Base-by-base conservation (phyloP, 2,113 vertebrate species). In the Etheostoma cragini region DNA sequence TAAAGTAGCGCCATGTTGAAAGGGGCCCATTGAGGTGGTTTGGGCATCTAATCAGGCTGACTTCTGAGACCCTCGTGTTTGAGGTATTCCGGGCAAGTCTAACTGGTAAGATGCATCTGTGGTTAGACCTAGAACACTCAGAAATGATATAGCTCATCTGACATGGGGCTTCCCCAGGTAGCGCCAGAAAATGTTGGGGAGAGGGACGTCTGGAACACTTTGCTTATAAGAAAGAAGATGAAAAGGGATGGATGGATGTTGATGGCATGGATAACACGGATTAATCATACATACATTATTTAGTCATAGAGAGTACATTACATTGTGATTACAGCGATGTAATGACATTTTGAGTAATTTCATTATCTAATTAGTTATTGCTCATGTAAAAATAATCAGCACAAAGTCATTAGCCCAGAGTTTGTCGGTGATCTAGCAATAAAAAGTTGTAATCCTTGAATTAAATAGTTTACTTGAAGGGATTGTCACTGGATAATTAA, bases 211-310 rank as follows among this genome's bases (percentile, higher is more conserved):
- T 21, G 49, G 49, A 50, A 50, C 21, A 50, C 49, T 50, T 17
- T 17, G 49, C 49, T 21, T 19, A 19, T 50, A 42, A 42, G 38
- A 42, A 42, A 11, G 10, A 42, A 42, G 38, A 42, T 42, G 38
- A 42, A 42, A 42, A 42, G 49, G 17, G 49, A 50, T 50, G 49
- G 49, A 50, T 50, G 16, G 17, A 16, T 45, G 50, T 17, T 45
- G 13, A 73, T 22, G 12, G 42, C 33, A 60, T 63, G 53, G 19
- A 56, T 81, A 79, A 52, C 66, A 57, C 45, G 67, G 49, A 76
- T 84, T 72, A 67, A 74, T 83, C 58, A 72, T 56, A 76, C 50
- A 76, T 85, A 56, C 24, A 79, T 81, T 63, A 81, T 89, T 81
- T 70, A 73, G 62, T 61, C 66, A 70, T 57, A 24, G 16, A 12